Evolutionary conservation across 2,797 vertebrate genomes (phyloP), one percentile per base, ranked within the genome.

Genomic region (Bradypodion pumilum): DNA sequence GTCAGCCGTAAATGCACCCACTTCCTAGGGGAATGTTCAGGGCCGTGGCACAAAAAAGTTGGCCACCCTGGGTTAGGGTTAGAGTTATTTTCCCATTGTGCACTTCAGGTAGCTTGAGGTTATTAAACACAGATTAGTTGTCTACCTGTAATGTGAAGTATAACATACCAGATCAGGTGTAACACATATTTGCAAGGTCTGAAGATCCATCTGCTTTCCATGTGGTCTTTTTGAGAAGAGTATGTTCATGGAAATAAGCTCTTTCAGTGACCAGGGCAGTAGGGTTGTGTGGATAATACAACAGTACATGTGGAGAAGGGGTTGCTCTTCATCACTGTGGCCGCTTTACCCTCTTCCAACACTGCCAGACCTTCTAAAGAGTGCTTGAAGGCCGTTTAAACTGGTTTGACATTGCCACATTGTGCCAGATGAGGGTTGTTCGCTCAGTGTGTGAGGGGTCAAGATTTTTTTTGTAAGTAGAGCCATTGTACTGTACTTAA

Each of bases 391-490:
- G 60, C 80, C 75, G 52, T 60, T 46, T 66, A 35, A 1, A 0
- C 29, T 81, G 86, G 40, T 73, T 78, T 78, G 7, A 79, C 49
- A 70, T 75, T 69, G 79, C 78, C 65, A 10, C 1, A 49, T 70
- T 80, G 27, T 74, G 52, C 56, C 0, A 0, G 80, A 78, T 1
- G 16, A 70, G 66, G 10, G 46, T 60, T 86, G 23, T 68, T 78
- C 86, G 46, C 76, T 46, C 44, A 69, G 42, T 78, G 0, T 76
- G 81, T 86, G 87, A 44, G 70, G 46, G 78, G 59, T 13, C 81
- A 88, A 78, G 69, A 74, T 1, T 78, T 44, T 49, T 27, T 65
- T 56, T 70, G 82, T 46, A 49, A 0, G 77, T 80, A 78, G 37
- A 62, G 27, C 23, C 0, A 0, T 59, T 88, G 56, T 84, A 60